These are phyloP conservation scores for Ivindomyrus marchei DNA, from an alignment of 2,113 vertebrate species.

Conservation along the genomic window DNA sequence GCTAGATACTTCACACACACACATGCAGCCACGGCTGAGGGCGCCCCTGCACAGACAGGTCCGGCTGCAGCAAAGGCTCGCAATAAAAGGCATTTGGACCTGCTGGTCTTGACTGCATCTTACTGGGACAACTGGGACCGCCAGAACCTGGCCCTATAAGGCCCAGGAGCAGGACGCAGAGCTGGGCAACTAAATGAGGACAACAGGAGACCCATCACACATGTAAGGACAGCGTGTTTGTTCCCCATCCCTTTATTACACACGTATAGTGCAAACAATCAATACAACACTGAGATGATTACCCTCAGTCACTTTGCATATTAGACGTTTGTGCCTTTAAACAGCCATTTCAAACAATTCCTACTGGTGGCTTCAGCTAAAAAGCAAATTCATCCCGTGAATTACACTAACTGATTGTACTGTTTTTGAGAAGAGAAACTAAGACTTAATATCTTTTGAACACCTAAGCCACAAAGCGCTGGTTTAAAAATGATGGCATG, in stretches of 20 bases:
- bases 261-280: background rate
- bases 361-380: background rate
- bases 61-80: background rate
- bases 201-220: background rate
- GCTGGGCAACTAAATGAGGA: background rate
- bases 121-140: background rate
- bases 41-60: slow-evolving; percentile 1
- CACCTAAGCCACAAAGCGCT: background rate
- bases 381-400: background rate
- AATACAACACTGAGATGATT: background rate
- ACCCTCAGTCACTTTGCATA: background rate
- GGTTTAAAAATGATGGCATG: background rate
- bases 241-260: background rate
- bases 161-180: background rate
- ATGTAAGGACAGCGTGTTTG: background rate
- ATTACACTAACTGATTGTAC: background rate
- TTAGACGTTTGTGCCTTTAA: background rate
- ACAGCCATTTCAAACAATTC: background rate
- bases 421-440: background rate
- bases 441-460: background rate
- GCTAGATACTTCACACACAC: slow-evolving; percentile 53
- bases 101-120: background rate
- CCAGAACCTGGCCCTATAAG: background rate
- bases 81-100: background rate
- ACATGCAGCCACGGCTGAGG: background rate